Evolutionary conservation across 2,888 invertebrate species (phyloP), one percentile per base, ranked within the genome.

Genomic region (Cephus rjabovi): DNA sequence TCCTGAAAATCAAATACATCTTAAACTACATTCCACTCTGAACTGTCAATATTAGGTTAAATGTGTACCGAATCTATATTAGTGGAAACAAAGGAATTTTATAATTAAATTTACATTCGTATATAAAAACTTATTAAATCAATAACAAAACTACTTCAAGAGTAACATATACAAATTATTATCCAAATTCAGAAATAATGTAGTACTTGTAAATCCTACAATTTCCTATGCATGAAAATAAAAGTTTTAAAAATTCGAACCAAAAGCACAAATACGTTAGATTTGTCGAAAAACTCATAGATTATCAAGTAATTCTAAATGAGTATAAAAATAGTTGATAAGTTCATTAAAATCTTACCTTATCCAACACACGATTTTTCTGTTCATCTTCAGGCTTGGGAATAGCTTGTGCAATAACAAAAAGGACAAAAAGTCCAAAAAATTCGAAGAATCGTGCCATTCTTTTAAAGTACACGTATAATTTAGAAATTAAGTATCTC

Each of bases 321-420:
- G 68, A 9, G n/a, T 30, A 74, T 12, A 12, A 71, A 31, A 71
- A 71, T 71, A 71, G 6, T 31, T 71, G 71, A 70, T 37, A n/a
- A 40, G 15, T 11, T n/a, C n/a, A 56, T 78, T 31, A 2, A 73
- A 69, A 69, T 31, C 85, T 76, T 83, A 90, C 91, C 90, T 89
- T 89, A 74, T 96, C 95, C 86, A 95, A 92, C 31, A 95, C 92
- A 79, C 95, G 92, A 81, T 95, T 94, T 35, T 85, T 85, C 71
- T 92, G 92, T 23, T 94, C 93, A 79, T 95, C 95, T 74, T 96
- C 96, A 23, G 95, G 95, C 89, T 95, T 96, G 1, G 97, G 96
- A 75, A 96, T 95, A 15, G 94, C 95, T 75, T 91, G 89, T 35
- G 92, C 92, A 76, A 56, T 9, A 56, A 56, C 56, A 56, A 56